These are phyloP conservation scores for Lasioglossum leucozonium DNA, from an alignment of 2,888 invertebrate species.

Conservation along the genomic window DNA sequence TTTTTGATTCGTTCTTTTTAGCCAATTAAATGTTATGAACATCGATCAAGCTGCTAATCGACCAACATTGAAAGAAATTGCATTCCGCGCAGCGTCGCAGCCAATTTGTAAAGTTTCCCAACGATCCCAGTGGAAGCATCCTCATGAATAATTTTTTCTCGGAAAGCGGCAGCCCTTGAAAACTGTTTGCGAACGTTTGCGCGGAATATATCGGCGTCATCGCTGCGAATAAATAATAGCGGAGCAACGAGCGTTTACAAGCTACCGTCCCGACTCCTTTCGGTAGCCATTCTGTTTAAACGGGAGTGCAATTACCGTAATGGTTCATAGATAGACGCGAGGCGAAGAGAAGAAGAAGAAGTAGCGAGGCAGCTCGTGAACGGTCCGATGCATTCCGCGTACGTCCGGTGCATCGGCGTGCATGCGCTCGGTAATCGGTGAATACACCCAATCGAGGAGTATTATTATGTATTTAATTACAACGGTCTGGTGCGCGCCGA, in stretches of 20 bases:
- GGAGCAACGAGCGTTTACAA: not conserved
- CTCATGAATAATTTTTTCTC: constrained; percentile 1
- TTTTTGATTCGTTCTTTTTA: not conserved
- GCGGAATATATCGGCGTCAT: not conserved
- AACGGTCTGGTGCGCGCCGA: constrained; percentile 18
- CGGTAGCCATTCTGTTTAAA: constrained; percentile 4
- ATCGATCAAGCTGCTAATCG: not conserved
- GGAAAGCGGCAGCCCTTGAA: constrained; percentile 1
- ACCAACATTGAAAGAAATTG: not conserved
- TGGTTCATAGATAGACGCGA: constrained; percentile 16
- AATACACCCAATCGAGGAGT: constrained; percentile 29
- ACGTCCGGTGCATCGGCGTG: constrained; percentile 18
- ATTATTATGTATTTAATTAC: constrained; percentile 63
- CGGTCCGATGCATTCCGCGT: constrained; percentile 20
- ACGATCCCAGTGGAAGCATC: not conserved
- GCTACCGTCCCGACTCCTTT: constrained; percentile 5
- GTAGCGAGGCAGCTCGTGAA: not conserved
- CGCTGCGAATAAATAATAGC: constrained; percentile 1
- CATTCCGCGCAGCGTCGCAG: not conserved
- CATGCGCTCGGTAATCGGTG: constrained; percentile 35
- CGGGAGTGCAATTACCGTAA: constrained; percentile 20
- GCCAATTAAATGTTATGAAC: not conserved
- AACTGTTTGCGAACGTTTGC: not conserved
- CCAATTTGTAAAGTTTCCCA: not conserved
- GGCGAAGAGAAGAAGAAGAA: not conserved